Conservation (phyloP, 2,888 invertebrate species). For the Leucoma salicis region DNA sequence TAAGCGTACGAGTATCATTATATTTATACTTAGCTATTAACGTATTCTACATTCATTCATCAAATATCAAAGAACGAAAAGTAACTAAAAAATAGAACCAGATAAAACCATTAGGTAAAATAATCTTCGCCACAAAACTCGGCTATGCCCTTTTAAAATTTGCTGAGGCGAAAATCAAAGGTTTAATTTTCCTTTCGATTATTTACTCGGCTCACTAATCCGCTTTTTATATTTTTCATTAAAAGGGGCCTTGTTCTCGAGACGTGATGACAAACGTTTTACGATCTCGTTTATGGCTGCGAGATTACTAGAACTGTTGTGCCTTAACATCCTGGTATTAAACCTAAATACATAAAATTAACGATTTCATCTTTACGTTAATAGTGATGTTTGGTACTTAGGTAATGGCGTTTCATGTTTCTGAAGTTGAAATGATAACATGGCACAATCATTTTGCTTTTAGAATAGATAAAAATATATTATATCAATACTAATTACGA, state of each 20-base stretch:
- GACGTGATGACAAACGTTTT: conserved; percentile 40
- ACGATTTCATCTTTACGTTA: conserved; percentile 17
- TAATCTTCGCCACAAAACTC: conserved; percentile 7
- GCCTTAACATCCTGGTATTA: conserved; percentile 43
- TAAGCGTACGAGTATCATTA: too few species aligned
- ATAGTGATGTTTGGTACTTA: too few species aligned
- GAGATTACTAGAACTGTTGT: conserved; percentile 35
- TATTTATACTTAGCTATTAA: too few species aligned
- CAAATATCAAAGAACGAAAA: too few species aligned
- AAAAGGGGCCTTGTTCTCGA: conserved; percentile 20
- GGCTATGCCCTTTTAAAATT: conserved; percentile 9
- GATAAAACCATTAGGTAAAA: conserved; percentile 8
- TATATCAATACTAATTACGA: too few species aligned
- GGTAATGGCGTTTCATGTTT: too few species aligned
- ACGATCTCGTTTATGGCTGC: conserved; percentile 47
- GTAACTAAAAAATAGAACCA: conserved; percentile 3
- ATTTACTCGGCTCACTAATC: conserved; percentile 32
- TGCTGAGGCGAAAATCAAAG: conserved; percentile 11
- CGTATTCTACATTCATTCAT: too few species aligned
- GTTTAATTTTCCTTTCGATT: conserved; percentile 23
- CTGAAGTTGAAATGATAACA: too few species aligned
- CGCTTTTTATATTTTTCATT: conserved; percentile 57
- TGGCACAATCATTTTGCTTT: too few species aligned
- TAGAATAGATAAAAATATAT: too few species aligned
- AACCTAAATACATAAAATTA: conserved; percentile 32